Percentiles rank a stretch among this genome's conserved stretches.
Evolutionary conservation across 2,113 vertebrate genomes (phyloP).

Genomic region (Catagonus wagneri): DNA sequence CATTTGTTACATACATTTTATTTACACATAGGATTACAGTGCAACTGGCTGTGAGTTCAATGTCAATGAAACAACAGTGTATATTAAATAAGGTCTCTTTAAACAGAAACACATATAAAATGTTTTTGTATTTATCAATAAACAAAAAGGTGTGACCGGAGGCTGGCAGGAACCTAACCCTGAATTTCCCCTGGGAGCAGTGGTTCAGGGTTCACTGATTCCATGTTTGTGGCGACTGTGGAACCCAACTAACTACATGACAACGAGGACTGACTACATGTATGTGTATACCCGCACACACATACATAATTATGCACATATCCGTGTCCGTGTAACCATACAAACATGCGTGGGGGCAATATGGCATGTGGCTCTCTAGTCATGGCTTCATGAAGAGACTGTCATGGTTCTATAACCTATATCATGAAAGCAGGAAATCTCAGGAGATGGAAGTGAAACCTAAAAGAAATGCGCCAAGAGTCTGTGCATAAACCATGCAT

Average conservation of each 20-base stretch:
- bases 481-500: not conserved
- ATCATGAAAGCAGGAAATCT: not conserved
- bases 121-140: rapidly evolving
- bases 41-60: rapidly evolving
- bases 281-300: not conserved
- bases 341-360: not conserved
- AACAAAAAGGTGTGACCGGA: not conserved
- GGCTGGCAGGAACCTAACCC: not conserved
- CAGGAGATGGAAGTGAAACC: not conserved
- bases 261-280: rapidly evolving
- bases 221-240: rapidly evolving
- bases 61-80: not conserved
- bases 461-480: not conserved
- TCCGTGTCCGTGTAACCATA: rapidly evolving
- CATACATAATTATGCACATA: rapidly evolving
- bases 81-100: not conserved
- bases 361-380: not conserved
- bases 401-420: rapidly evolving
- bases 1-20: rapidly evolving
- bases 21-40: not conserved
- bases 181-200: rapidly evolving
- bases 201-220: rapidly evolving
- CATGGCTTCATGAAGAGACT: not conserved
- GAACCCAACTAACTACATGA: rapidly evolving
- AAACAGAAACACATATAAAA: not conserved